Conservation (phyloP, 2,113 vertebrate genomes). For the Atlantisia rogersi region DNA sequence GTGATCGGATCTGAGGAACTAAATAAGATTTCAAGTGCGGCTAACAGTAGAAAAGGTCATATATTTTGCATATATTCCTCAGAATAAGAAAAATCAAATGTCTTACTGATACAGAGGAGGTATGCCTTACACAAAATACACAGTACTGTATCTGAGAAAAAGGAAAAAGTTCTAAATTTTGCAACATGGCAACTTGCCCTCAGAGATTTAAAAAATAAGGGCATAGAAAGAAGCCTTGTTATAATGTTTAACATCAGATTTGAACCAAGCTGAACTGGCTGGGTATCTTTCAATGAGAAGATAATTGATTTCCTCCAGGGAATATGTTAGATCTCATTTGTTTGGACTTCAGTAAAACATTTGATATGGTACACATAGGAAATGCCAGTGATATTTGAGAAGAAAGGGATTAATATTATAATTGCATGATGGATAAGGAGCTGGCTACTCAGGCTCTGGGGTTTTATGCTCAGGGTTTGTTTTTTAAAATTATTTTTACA, state of each 20-base stretch:
- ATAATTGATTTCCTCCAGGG: neutral
- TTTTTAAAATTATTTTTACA: neutral
- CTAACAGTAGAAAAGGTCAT: neutral
- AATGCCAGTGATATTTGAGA: neutral
- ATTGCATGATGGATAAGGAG: neutral
- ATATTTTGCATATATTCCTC: neutral
- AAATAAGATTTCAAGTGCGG: neutral
- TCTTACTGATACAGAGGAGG: neutral
- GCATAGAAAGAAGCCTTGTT: neutral
- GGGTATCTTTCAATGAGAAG: neutral
- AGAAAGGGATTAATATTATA: neutral
- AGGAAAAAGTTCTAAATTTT: neutral
- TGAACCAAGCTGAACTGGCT: neutral
- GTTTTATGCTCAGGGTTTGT: neutral
- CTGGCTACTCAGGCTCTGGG: neutral
- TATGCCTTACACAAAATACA: neutral
- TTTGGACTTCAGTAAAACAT: slow-evolving; percentile 19
- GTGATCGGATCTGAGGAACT: neutral
- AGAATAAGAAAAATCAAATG: neutral
- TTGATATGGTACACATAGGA: neutral
- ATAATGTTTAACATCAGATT: neutral
- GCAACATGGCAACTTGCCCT: neutral
- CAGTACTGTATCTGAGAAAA: neutral
- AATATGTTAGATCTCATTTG: neutral
- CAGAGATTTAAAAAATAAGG: neutral